phyloP scores from a whole-genome alignment of 2,113 vertebrate genomes.

The Petroica traversi region DNA sequence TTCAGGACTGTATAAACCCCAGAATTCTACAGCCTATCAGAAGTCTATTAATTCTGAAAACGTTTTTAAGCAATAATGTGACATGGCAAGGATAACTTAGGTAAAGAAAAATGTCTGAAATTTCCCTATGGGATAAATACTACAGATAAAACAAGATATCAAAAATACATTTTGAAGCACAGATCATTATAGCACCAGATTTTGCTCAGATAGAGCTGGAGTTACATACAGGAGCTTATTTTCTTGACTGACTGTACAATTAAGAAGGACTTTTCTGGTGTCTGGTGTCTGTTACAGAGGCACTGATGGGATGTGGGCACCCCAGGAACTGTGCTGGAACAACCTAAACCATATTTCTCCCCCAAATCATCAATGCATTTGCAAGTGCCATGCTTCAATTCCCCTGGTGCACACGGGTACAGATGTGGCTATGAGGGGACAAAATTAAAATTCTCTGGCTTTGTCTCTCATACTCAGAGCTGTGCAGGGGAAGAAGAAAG shows the following conservation, averaged over 20 bases:
- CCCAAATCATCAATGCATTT: not conserved
- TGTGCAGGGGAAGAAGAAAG: not conserved
- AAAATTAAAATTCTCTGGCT: not conserved
- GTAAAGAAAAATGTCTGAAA: constrained; percentile 51
- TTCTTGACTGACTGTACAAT: not conserved
- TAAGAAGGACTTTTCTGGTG: not conserved
- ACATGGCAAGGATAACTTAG: constrained; percentile 1
- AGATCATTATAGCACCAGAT: constrained; percentile 25
- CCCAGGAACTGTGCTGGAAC: not conserved
- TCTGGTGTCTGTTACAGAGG: not conserved
- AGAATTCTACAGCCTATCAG: not conserved
- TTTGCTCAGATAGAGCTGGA: not conserved
- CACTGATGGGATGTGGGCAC: rapidly evolving
- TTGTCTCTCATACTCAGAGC: not conserved
- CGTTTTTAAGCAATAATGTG: constrained; percentile 25
- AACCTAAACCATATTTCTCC: not conserved
- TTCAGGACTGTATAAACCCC: constrained; percentile 10
- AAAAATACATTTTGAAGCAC: constrained; percentile 33
- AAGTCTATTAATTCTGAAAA: constrained; percentile 29
- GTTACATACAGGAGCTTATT: not conserved
- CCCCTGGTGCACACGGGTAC: not conserved
- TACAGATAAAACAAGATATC: constrained; percentile 28
- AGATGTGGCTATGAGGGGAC: not conserved
- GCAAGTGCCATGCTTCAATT: not conserved
- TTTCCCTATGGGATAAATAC: constrained; percentile 12